A percentile compares a stretch with the other conserved stretches of the same genome.
Conservation (phyloP, 2,113 vertebrate species). For the Brachypteracias leptosomus region DNA sequence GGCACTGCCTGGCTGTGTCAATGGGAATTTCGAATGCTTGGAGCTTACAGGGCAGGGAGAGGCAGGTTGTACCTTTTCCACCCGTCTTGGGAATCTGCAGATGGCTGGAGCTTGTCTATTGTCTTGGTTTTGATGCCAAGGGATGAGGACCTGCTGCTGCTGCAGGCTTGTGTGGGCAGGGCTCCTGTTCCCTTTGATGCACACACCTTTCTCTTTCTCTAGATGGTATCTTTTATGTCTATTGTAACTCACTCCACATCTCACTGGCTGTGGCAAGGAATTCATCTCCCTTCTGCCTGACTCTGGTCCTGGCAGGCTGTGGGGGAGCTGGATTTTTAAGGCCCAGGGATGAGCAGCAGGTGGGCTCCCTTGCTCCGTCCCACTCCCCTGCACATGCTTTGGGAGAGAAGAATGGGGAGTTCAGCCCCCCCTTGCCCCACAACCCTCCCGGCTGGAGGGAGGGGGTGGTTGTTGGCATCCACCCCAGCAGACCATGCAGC, state of each 20-base stretch:
- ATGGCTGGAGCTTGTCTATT: fast-evolving
- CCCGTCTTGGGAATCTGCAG: not conserved
- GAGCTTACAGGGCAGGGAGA: not conserved
- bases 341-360: not conserved
- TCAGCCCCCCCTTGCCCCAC: not conserved
- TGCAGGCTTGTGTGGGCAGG: not conserved
- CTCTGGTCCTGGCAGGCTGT: not conserved
- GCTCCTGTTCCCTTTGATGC: not conserved
- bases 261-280: not conserved
- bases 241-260: fast-evolving
- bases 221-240: too few relatives aligned
- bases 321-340: not conserved
- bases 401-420: not conserved
- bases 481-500: not conserved
- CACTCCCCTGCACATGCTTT: not conserved
- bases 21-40: not conserved
- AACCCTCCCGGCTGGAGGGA: not conserved
- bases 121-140: fast-evolving
- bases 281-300: not conserved
- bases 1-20: not conserved
- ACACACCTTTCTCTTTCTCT: not conserved
- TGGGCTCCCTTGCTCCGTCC: not conserved
- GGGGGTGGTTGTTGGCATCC: not conserved
- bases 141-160: not conserved
- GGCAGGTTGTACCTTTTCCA: not conserved